Evolutionary conservation across 2,888 invertebrate species (phyloP), one percentile per base, ranked within the genome.

Genomic region (Liodrosophila aerea): DNA sequence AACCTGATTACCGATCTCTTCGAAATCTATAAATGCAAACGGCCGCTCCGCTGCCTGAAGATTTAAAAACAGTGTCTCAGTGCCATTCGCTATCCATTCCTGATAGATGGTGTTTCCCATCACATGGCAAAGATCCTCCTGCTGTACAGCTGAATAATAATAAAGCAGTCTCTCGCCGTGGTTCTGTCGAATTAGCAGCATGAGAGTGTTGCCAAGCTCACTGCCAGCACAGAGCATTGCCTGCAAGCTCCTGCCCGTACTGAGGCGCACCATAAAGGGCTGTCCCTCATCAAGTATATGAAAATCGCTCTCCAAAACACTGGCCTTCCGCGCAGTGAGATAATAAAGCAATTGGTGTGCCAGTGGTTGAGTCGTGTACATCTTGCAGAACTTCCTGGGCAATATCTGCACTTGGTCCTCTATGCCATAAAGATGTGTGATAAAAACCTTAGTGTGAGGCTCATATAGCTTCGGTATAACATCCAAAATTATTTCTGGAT

Each of bases 181-280:
- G n/a, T 30, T 1, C 1, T 40, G 64, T 3, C 84, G 64, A 12
- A 81, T 54, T 4, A 81, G 66, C 13, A 81, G 40, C 59, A 75
- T 68, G 1, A 75, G 51, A n/a, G 51, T 68, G 39, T 52, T 66
- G 1, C 58, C 60, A 0, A 81, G 53, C 7, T 63, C 53, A 29
- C 54, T 75, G 2, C 77, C 81, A 4, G 66, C 50, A 45, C 81
- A 83, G 33, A 81, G 59, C 81, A 81, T 83, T 1, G 56, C 44
- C 53, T 81, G 62, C 50, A 81, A 29, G 0, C 64, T 65, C 12
- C 58, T 61, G 3, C 81, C 83, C 12, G 73, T 64, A 16, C 41
- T 69, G 1, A 83, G 68, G 0, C 60, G 60, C 18, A 80, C 7
- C 1, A 18, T 27, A 1, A 80, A 54, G 1, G 81, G 81, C 13